Conservation (phyloP, 1,140 invertebrate genomes). For the Oedothorax gibbosus region DNA sequence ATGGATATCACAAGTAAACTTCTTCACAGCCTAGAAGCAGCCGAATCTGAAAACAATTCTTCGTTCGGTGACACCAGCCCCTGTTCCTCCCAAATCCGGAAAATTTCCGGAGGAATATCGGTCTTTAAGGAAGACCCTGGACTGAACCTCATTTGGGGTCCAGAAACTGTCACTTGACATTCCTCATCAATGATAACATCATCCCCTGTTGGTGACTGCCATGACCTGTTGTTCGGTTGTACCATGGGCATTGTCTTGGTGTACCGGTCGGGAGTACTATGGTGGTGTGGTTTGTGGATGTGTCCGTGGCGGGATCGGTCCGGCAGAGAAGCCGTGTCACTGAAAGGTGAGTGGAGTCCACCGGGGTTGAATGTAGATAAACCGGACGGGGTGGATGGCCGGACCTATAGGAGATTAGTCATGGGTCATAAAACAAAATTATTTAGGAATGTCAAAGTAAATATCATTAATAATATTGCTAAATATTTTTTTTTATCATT, state of each 20-base stretch:
- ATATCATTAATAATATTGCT: too few relatives aligned
- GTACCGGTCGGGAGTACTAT: constrained; percentile 13
- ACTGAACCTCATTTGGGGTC: constrained; percentile 39
- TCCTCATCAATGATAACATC: constrained; percentile 12
- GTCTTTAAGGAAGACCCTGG: not conserved
- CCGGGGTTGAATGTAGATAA: constrained; percentile 3
- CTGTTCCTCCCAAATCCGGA: constrained; percentile 46
- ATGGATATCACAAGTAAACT: not conserved
- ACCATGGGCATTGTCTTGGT: not conserved
- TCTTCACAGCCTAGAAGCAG: constrained; percentile 41
- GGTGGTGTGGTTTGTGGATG: constrained; percentile 33
- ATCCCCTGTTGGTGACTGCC: constrained; percentile 31
- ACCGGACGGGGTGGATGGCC: constrained; percentile 33
- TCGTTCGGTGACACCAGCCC: constrained; percentile 48
- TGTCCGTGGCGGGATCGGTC: constrained; percentile 3
- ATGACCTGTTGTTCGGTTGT: not conserved
- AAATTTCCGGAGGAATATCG: constrained; percentile 37
- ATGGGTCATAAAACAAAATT: too few relatives aligned
- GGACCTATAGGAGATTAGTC: not conserved
- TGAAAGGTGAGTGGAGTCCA: constrained; percentile 30
- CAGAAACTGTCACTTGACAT: constrained; percentile 31
- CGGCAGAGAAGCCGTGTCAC: constrained; percentile 25
- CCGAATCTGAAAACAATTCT: constrained; percentile 43
- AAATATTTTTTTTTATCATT: too few relatives aligned
- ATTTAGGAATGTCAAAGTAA: too few relatives aligned